Conservation (phyloP, 2,113 vertebrate species). For the Noturus placidus region DNA sequence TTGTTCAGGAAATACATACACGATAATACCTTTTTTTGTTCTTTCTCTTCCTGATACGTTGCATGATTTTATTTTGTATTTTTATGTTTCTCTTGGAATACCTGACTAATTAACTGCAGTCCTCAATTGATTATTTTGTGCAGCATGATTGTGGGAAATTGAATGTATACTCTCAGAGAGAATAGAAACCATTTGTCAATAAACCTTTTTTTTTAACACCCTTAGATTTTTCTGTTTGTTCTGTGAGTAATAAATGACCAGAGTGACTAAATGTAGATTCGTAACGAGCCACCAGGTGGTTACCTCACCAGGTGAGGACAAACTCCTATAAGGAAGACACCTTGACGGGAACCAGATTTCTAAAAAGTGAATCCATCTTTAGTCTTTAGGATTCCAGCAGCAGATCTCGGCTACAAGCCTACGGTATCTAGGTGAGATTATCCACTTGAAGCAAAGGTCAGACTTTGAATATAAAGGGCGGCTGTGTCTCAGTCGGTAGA, state of each 20-base stretch:
- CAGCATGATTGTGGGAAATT: background rate
- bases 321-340: background rate
- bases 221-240: background rate
- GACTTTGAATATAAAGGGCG: background rate
- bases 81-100: background rate
- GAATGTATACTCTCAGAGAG: background rate
- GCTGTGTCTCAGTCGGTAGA: no score
- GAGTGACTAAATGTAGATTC: background rate
- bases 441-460: background rate
- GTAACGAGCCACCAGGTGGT: background rate
- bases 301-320: background rate
- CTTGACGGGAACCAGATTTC: background rate
- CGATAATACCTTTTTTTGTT: background rate
- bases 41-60: background rate
- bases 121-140: background rate
- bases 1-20: background rate
- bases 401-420: background rate
- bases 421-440: background rate
- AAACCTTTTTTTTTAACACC: constrained; percentile 24
- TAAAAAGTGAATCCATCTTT: background rate
- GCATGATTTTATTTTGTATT: background rate
- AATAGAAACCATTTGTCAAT: background rate
- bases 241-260: background rate
- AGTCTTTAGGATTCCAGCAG: background rate
- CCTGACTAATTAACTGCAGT: background rate